Percentiles rank a stretch among this genome's conserved stretches.
Conservation (phyloP, 1,140 invertebrate genomes). For the Heterodera carotae region DNA sequence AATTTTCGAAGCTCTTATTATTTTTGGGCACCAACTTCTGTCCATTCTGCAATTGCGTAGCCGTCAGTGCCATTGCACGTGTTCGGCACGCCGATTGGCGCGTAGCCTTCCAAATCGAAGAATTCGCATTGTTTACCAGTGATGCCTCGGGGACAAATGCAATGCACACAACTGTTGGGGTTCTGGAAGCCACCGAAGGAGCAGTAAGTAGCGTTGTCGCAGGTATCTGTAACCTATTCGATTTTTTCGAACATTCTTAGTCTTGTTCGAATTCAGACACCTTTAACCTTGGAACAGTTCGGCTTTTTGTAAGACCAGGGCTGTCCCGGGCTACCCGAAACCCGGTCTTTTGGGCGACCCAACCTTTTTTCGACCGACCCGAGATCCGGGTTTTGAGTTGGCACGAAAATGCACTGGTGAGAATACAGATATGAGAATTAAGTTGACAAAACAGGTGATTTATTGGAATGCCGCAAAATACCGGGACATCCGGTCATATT, state of each 20-base stretch:
- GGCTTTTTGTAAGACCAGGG: too few relatives aligned
- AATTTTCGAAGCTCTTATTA: too few relatives aligned
- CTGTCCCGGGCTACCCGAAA: too few relatives aligned
- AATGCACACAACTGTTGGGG: slow-evolving; percentile 20
- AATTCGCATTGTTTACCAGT: slow-evolving; percentile 15
- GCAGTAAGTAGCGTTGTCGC: background rate
- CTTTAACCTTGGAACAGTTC: background rate
- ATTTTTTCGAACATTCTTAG: background rate
- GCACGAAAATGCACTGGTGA: too few relatives aligned
- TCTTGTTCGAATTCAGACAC: too few relatives aligned
- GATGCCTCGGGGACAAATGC: slow-evolving; percentile 27
- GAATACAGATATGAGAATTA: too few relatives aligned
- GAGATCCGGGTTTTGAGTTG: too few relatives aligned
- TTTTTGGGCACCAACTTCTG: slow-evolving; percentile 14
- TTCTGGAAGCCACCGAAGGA: slow-evolving; percentile 11
- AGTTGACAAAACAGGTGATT: too few relatives aligned
- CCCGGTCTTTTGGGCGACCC: too few relatives aligned
- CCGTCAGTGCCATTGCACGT: background rate
- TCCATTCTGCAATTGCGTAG: background rate
- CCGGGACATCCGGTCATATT: too few relatives aligned
- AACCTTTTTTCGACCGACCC: too few relatives aligned
- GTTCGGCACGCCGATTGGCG: slow-evolving; percentile 14
- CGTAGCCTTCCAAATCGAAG: background rate
- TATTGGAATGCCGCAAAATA: too few relatives aligned
- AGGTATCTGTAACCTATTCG: background rate